Conservation (phyloP, 2,888 invertebrate genomes). For the Galerucella nymphaeae region DNA sequence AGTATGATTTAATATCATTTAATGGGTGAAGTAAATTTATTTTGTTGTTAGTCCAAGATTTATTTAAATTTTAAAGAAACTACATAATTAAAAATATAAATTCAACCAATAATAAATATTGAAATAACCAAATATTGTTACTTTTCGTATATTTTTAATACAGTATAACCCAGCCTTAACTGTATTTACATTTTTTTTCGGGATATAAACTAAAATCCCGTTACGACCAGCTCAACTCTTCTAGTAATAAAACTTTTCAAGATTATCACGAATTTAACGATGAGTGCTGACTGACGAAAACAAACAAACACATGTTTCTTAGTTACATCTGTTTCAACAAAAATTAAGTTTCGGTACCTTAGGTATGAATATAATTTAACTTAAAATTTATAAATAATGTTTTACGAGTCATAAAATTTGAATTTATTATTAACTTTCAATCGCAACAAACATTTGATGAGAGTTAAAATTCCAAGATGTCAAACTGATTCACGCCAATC, state of each 20-base stretch:
- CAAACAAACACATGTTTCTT: slow-evolving; percentile 40
- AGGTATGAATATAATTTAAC: slow-evolving; percentile 48
- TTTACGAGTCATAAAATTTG: slow-evolving; percentile 52
- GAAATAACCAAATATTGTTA: neutral
- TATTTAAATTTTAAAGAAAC: no score
- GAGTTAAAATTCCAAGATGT: slow-evolving; percentile 51
- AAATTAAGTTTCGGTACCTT: slow-evolving; percentile 27
- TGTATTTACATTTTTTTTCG: slow-evolving; percentile 10
- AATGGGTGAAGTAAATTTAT: no score
- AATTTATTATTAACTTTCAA: slow-evolving; percentile 49
- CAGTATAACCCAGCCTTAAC: slow-evolving; percentile 10
- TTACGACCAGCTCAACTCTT: slow-evolving; percentile 16
- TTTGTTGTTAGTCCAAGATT: no score
- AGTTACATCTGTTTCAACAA: slow-evolving; percentile 50
- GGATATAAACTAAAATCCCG: slow-evolving; percentile 16
- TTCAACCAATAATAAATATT: neutral
- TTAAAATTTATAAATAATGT: slow-evolving; percentile 52
- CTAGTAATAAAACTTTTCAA: slow-evolving; percentile 23
- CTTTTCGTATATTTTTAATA: slow-evolving; percentile 2
- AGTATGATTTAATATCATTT: no score
- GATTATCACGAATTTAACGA: slow-evolving; percentile 26
- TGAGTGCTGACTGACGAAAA: slow-evolving; percentile 25
- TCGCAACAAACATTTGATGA: slow-evolving; percentile 42
- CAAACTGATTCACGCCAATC: slow-evolving; percentile 51
- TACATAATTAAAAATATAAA: neutral